Evolutionary conservation across 2,888 invertebrate genomes (phyloP), one percentile per base, ranked within the genome.

Genomic region (Hirtodrosophila alboralis): DNA sequence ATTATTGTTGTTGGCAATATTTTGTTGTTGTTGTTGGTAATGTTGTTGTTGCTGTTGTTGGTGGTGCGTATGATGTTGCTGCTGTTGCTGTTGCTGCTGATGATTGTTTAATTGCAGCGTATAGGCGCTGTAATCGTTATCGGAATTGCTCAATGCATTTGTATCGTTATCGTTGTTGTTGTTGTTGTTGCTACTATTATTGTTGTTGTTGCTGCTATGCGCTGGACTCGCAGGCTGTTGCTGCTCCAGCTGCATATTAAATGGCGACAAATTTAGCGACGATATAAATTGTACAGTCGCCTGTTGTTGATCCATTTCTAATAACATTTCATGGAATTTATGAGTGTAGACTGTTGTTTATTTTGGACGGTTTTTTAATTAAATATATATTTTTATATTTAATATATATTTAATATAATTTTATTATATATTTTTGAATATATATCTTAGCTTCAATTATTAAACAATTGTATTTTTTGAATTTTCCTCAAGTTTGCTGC

Each of bases 231-330:
- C 81, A 36, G 77, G 77, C 66, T 73, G 84, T 58, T 95, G 95
- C 58, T 90, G 90, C 88, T 94, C 95, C 80, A 93, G 92, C 88
- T 93, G 93, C 91, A 95, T 92, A 89, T 94, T 94, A 91, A 96
- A 96, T 84, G 96, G 95, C 92, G 96, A 95, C 95, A 96, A 95
- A 92, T 95, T 96, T 89, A 96, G 93, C 92, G 96, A 95, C 93
- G 96, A 94, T 91, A 96, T 95, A 93, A 96, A 94, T 92, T 96
- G 93, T 92, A 95, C 94, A 91, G 93, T 92, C 80, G 93, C 92
- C 91, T 93, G 93, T 92, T 93, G 93, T 91, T 95, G 95, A 92
- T 96, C 96, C 96, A 96, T 96, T 92, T 94, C 94, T 92, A 94
- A 94, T 94, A 94, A 93, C 94, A 94, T 94, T 87, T 75, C 74